Percentiles rank a stretch among this genome's conserved stretches.
Conservation (phyloP, 1,140 invertebrate genomes). For the Atta texana region DNA sequence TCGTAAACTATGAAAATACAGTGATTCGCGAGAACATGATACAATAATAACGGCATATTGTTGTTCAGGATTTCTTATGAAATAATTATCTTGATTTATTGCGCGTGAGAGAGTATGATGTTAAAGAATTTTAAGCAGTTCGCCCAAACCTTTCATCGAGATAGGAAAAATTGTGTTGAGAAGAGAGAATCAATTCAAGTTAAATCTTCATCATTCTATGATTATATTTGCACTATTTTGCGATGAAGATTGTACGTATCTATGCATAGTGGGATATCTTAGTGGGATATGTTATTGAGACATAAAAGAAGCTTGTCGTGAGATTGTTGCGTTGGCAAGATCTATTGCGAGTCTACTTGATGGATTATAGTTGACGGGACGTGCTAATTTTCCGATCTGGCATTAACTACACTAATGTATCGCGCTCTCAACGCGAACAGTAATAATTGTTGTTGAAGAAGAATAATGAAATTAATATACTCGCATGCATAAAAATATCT, state of each 20-base stretch:
- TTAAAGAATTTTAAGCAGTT: slow-evolving; percentile 56
- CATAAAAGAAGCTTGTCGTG: slow-evolving; percentile 27
- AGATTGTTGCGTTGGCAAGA: slow-evolving; percentile 47
- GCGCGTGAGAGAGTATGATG: slow-evolving; percentile 40
- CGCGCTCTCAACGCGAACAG: slow-evolving; percentile 54
- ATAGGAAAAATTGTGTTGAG: neutral
- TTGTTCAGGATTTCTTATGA: slow-evolving; percentile 26
- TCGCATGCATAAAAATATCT: slow-evolving; percentile 17
- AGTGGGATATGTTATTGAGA: slow-evolving; percentile 30
- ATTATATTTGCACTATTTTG: neutral
- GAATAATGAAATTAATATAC: slow-evolving; percentile 66
- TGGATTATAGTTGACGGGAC: slow-evolving; percentile 63
- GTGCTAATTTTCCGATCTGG: slow-evolving; percentile 71
- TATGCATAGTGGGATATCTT: neutral
- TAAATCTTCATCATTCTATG: neutral
- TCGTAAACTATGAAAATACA: slow-evolving; percentile 31
- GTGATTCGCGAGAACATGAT: slow-evolving; percentile 53
- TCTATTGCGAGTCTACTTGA: slow-evolving; percentile 49
- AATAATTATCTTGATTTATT: slow-evolving; percentile 63
- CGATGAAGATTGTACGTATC: neutral
- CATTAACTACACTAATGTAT: slow-evolving; percentile 65
- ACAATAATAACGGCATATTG: slow-evolving; percentile 56
- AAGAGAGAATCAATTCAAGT: neutral
- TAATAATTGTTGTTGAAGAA: slow-evolving; percentile 64
- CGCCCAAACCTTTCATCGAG: slow-evolving; percentile 7